Evolutionary conservation across 2,113 vertebrate genomes (phyloP).

Genomic region (Pterophyllum scalare): DNA sequence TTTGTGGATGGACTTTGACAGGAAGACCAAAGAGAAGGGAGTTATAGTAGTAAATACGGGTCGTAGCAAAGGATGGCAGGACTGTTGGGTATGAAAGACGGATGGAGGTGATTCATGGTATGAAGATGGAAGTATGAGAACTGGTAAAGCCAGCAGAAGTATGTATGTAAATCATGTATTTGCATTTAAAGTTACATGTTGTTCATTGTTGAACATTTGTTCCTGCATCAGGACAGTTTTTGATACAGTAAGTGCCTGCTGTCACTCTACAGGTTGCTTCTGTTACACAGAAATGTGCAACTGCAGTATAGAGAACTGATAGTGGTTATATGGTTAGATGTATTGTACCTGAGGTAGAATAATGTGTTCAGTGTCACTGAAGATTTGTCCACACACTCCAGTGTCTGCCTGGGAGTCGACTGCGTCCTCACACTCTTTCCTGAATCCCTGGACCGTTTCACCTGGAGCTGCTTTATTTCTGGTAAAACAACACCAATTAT

Average conservation of each 20-base stretch:
- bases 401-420: slow-evolving; percentile 52
- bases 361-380: slow-evolving; percentile 48
- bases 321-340: neutral
- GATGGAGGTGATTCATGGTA: neutral
- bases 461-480: slow-evolving; percentile 85
- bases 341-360: slow-evolving; percentile 61
- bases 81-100: neutral
- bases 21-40: neutral
- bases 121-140: neutral
- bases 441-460: slow-evolving; percentile 84
- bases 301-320: neutral
- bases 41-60: neutral
- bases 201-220: neutral
- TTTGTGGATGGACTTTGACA: neutral
- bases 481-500: slow-evolving; percentile 23
- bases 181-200: neutral
- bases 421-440: slow-evolving; percentile 69
- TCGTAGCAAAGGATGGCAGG: neutral
- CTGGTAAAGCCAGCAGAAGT: neutral
- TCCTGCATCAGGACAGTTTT: neutral
- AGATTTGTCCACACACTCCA: slow-evolving; percentile 27
- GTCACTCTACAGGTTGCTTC: neutral
- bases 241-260: neutral
- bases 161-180: neutral
- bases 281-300: neutral